Percentiles rank a stretch among this genome's conserved stretches.
Conservation (phyloP, 1,140 invertebrate species). For the Drosophila ercepeae region DNA sequence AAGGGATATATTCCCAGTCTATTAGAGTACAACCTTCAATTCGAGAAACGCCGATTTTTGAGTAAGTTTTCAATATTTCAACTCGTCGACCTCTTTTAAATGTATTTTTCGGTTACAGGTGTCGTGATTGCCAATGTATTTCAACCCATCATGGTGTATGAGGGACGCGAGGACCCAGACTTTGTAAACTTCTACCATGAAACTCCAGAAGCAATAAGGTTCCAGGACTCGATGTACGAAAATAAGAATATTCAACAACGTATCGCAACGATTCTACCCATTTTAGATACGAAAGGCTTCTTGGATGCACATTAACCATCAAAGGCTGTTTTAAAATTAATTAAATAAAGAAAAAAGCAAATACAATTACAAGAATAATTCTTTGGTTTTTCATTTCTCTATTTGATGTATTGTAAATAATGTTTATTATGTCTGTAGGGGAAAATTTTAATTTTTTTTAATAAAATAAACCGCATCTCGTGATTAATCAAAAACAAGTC, state of each 20-base stretch:
- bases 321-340: not conserved
- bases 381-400: too few species aligned
- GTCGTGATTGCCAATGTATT: constrained; percentile 30
- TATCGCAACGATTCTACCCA: constrained; percentile 40
- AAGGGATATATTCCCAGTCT: constrained; percentile 52
- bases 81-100: not conserved
- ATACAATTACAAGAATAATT: too few species aligned
- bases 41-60: constrained; percentile 55
- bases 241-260: constrained; percentile 26
- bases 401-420: too few species aligned
- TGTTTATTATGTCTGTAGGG: too few species aligned
- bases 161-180: constrained; percentile 46
- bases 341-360: not conserved
- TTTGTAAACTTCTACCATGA: constrained; percentile 43
- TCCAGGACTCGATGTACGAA: constrained; percentile 50
- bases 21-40: constrained; percentile 62
- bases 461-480: too few species aligned
- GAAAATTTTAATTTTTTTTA: too few species aligned
- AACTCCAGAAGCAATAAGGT: constrained; percentile 38
- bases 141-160: constrained; percentile 53
- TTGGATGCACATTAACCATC: constrained; percentile 45
- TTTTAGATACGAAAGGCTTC: constrained; percentile 60
- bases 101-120: constrained; percentile 1
- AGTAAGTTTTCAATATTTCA: constrained; percentile 22
- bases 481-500: too few species aligned